These are phyloP conservation scores for Megaceryle alcyon DNA, from an alignment of 2,797 vertebrate species.

Conservation along the genomic window DNA sequence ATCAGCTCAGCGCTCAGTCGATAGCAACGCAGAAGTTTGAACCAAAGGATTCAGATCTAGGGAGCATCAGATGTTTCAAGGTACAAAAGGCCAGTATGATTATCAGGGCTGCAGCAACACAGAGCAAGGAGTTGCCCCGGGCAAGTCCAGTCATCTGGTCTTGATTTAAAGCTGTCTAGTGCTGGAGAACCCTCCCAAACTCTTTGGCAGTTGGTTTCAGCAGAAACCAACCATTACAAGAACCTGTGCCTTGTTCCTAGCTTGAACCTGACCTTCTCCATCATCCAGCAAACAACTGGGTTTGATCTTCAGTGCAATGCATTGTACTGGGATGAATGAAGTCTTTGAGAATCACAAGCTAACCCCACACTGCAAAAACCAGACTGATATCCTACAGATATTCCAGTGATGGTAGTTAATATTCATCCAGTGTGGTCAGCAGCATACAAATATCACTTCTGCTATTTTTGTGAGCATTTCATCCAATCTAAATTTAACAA, in stretches of 20 bases:
- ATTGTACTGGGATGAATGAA: neutral
- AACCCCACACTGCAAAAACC: neutral
- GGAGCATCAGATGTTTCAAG: neutral
- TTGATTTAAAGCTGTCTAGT: neutral
- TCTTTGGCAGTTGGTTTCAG: neutral
- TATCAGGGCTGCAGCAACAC: neutral
- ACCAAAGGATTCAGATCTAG: neutral
- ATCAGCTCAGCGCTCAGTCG: neutral
- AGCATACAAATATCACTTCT: neutral
- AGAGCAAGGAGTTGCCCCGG: neutral
- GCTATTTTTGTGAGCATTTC: neutral
- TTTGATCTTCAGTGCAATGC: neutral
- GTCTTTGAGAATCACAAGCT: neutral
- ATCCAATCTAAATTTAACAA: neutral
- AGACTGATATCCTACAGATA: neutral
- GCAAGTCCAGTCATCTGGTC: neutral
- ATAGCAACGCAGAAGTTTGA: neutral
- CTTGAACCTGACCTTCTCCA: neutral
- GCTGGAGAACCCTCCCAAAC: neutral
- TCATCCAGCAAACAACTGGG: neutral
- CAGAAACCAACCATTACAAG: neutral
- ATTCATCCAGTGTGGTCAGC: neutral
- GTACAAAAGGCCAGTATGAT: neutral
- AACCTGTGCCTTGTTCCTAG: neutral
- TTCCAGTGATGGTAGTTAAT: neutral